Base-by-base conservation (phyloP, 2,888 invertebrate genomes). In the Eupithecia centaureata region DNA sequence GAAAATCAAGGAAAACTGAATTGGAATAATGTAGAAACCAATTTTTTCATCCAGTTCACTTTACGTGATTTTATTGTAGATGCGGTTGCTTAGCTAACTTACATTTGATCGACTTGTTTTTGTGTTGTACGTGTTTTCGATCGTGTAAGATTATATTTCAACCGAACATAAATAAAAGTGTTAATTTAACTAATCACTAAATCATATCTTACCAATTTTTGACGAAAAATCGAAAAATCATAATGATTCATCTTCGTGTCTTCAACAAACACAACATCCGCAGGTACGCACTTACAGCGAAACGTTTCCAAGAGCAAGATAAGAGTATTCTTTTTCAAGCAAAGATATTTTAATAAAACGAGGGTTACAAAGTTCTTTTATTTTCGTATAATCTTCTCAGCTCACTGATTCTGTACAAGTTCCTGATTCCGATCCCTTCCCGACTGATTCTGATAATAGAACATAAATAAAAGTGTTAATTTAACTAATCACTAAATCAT, bases 341-440 rank as follows among this genome's bases (percentile, higher is more conserved):
- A 30, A 56, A 28, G 33, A 27, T 71, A 61, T 52, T 70, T 69
- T 28, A 63, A 30, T 28, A 71, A 70, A 71, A 73, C 68, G 68
- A 65, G 59, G 57, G 32, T 64, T 61, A 67, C 67, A 70, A 63
- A 70, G 61, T 68, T 67, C 78, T 67, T 76, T 78, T 76, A 76
- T 78, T 76, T 74, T 73, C 71, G 61, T 71, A 68, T 76, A 76
- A 78, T 78, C 78, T 75, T 72, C 61, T 65, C 67, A 73, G 70
- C 52, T 71, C 71, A 64, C 67, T 69, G 68, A 47, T 18, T 67
- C 47, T 63, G 35, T 70, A 71, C 71, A 70, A n/a, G 54, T 71
- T 74, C 73, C 70, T 73, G 70, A 71, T 76, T 73, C 56, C 57
- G 68, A 69, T 68, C 73, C 72, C 62, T 68, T 68, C 69, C 68